Conservation (phyloP, 2,113 vertebrate genomes). For the Crotalus tigris region DNA sequence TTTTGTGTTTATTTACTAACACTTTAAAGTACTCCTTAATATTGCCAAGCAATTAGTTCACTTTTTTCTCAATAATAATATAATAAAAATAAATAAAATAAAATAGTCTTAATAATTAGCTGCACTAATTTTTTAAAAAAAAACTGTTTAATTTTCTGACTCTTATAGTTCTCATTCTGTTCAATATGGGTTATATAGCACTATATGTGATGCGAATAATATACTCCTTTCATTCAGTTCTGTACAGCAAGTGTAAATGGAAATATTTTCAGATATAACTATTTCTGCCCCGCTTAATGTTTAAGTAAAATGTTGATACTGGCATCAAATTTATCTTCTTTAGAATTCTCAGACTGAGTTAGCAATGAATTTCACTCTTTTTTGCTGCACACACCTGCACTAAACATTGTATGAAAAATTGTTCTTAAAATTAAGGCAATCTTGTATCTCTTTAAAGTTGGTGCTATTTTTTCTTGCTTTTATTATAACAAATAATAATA, state of each 20-base stretch:
- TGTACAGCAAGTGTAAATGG: neutral
- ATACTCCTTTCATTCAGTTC: constrained; percentile 12
- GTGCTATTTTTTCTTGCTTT: neutral
- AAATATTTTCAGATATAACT: neutral
- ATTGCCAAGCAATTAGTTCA: neutral
- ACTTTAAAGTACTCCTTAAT: neutral
- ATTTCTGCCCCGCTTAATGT: neutral
- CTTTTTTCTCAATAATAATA: neutral
- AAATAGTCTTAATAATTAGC: neutral
- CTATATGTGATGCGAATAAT: neutral
- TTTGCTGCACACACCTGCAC: neutral
- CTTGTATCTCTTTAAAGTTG: neutral
- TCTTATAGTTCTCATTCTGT: neutral
- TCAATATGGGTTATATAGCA: neutral
- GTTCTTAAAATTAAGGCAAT: neutral
- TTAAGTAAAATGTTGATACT: neutral
- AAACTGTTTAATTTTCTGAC: neutral
- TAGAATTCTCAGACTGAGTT: neutral
- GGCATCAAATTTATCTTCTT: neutral
- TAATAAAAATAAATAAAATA: neutral
- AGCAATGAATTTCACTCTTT: neutral
- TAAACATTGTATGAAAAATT: neutral
- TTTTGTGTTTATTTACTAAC: neutral
- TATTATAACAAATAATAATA: neutral
- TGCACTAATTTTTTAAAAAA: neutral